Conservation (phyloP, 2,797 vertebrate genomes). For the Sibirionetta formosa region DNA sequence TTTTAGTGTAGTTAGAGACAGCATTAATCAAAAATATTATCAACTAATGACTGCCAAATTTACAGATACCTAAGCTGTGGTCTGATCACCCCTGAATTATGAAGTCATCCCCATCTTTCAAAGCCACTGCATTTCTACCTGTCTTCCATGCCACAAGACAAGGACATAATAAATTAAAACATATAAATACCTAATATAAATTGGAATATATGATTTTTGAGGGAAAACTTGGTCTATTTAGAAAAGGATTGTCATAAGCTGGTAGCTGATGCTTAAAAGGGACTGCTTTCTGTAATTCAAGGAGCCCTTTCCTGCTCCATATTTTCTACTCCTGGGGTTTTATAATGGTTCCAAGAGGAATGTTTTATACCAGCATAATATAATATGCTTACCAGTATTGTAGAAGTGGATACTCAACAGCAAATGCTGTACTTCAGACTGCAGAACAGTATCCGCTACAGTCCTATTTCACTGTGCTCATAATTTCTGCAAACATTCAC, state of each 20-base stretch:
- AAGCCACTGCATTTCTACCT: background rate
- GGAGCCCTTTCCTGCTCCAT: background rate
- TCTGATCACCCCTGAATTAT: background rate
- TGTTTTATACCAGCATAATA: background rate
- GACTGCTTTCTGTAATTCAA: background rate
- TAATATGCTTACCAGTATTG: background rate
- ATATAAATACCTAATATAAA: background rate
- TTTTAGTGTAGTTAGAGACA: background rate
- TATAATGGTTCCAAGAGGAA: background rate
- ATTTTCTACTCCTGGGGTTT: background rate
- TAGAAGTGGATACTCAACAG: fast-evolving
- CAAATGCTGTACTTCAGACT: background rate
- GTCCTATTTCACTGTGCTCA: background rate
- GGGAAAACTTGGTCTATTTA: background rate
- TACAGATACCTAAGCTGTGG: background rate
- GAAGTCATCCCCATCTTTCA: background rate
- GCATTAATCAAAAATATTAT: background rate
- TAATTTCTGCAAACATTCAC: background rate
- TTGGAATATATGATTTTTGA: background rate
- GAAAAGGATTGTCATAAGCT: background rate
- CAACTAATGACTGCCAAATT: background rate
- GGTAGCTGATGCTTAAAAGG: background rate
- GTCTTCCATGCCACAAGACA: background rate
- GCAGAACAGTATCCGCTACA: background rate
- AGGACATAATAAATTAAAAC: background rate